Percentiles rank a stretch among this genome's conserved stretches.
These are phyloP conservation scores for Eulemur macaco DNA, from an alignment of 2,113 vertebrate species.

Conservation along the genomic window DNA sequence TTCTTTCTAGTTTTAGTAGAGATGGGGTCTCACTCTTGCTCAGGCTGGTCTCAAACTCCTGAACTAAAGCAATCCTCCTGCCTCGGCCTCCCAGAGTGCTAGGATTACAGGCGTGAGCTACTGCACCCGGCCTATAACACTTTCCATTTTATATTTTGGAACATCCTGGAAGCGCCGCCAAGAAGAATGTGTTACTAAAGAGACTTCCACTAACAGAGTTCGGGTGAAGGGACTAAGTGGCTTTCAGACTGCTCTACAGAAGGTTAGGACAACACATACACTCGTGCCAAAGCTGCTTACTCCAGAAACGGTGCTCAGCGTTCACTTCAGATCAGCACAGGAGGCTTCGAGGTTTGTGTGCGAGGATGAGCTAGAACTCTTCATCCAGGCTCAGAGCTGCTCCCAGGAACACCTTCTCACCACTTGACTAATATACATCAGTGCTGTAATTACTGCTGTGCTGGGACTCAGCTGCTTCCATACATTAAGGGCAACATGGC, in stretches of 20 bases:
- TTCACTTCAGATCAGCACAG: fast-evolving
- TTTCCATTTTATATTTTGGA: neutral
- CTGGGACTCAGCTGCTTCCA: neutral
- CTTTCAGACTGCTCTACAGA: fast-evolving
- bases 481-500: neutral
- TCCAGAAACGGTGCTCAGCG: neutral
- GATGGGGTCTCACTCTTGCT: too few relatives aligned
- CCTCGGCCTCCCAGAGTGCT: too few relatives aligned
- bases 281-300: fast-evolving
- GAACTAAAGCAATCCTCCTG: too few relatives aligned
- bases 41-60: too few relatives aligned
- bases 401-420: neutral
- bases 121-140: neutral
- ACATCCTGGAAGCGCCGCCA: neutral
- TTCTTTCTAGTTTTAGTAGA: too few relatives aligned
- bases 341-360: neutral
- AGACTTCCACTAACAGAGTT: neutral
- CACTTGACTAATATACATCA: fast-evolving
- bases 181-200: neutral
- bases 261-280: neutral
- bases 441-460: neutral
- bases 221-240: too few relatives aligned
- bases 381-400: neutral
- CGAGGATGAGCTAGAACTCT: neutral
- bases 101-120: too few relatives aligned